Evolutionary conservation across 2,113 vertebrate species (phyloP).

Genomic region (Columba janthina): DNA sequence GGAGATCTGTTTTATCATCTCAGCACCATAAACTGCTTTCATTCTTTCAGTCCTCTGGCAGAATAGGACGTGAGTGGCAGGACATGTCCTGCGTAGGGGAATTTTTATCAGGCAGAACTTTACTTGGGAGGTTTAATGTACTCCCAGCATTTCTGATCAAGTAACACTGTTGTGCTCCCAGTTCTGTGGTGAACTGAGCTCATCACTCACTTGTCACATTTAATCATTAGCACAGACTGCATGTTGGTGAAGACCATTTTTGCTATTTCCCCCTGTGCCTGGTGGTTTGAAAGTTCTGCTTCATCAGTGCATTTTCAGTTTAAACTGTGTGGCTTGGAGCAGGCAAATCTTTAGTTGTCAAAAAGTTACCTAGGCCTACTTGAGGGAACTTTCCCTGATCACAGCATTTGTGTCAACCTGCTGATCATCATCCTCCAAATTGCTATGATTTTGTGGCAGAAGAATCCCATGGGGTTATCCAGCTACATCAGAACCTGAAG

Average conservation of each 20-base stretch:
- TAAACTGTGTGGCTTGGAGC: neutral
- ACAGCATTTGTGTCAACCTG: neutral
- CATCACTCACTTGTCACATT: neutral
- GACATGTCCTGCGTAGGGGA: neutral
- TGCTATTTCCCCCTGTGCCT: neutral
- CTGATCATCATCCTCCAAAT: neutral
- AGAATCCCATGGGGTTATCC: neutral
- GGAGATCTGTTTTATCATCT: conserved; percentile 57
- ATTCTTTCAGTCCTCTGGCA: neutral
- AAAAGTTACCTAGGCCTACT: neutral
- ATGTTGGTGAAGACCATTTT: neutral
- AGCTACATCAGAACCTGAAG: neutral
- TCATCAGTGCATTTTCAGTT: neutral
- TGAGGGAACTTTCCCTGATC: neutral
- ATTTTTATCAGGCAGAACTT: neutral
- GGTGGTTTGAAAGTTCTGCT: neutral
- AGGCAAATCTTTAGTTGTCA: neutral
- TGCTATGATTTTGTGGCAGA: neutral
- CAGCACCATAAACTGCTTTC: neutral
- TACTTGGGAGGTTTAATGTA: neutral
- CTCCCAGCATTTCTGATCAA: neutral
- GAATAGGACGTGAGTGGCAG: neutral
- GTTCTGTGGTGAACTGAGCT: neutral
- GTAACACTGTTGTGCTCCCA: neutral
- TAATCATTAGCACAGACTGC: neutral